Percentiles rank a stretch among this genome's conserved stretches.
These are phyloP conservation scores for Zygothrica quintamaculata DNA, from an alignment of 2,888 invertebrate genomes.

Conservation along the genomic window DNA sequence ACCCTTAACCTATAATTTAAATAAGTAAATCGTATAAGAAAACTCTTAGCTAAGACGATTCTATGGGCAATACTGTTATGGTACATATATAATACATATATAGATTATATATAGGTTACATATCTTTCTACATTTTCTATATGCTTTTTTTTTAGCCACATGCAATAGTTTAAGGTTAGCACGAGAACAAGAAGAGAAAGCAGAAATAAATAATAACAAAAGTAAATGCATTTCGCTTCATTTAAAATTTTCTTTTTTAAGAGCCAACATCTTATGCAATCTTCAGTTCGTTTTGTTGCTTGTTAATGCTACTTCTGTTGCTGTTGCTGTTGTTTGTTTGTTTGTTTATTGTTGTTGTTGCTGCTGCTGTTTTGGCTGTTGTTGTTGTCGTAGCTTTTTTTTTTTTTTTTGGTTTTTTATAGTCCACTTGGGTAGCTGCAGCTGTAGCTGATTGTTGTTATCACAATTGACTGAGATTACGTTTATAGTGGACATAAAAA, in stretches of 20 bases:
- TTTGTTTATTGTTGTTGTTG: constrained; percentile 5
- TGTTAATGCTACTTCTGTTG: constrained; percentile 40
- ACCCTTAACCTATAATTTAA: background rate
- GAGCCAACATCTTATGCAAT: constrained; percentile 55
- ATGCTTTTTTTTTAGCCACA: background rate
- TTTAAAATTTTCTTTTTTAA: constrained; percentile 65
- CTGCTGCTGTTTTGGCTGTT: background rate
- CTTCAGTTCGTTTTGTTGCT: constrained; percentile 43
- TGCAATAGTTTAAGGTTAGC: background rate
- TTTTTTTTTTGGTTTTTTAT: constrained; percentile 43
- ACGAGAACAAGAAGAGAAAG: background rate
- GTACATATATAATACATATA: no score
- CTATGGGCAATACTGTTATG: no score
- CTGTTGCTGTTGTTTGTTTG: constrained; percentile 16
- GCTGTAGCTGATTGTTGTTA: constrained; percentile 68
- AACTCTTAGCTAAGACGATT: no score
- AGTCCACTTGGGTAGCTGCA: constrained; percentile 54
- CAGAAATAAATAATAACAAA: background rate
- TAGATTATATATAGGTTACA: no score
- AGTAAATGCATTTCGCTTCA: constrained; percentile 67
- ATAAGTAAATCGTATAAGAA: no score
- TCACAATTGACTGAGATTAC: constrained; percentile 71
- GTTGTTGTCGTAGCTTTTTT: background rate
- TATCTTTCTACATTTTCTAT: no score
- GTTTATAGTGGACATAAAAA: constrained; percentile 67